Base-by-base conservation (phyloP, 2,888 invertebrate species). In the Tenthredo amoena region DNA sequence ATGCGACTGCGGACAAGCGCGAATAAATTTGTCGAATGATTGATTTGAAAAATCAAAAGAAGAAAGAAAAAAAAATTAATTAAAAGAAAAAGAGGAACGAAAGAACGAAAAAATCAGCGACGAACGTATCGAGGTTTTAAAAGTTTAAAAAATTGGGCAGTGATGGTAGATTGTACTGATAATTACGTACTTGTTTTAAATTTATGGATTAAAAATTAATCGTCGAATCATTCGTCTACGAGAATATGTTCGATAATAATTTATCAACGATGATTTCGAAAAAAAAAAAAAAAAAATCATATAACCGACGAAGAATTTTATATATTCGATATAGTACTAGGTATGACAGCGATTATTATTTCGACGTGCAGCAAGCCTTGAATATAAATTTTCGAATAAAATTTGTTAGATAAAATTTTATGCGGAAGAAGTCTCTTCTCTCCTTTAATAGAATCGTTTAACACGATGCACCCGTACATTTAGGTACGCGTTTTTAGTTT, bases 351-450 rank as follows among this genome's bases (percentile, higher is more conserved):
- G 40, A 74, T 74, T 74, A 7, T 3, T 43, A 74, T 77, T 77
- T 77, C 55, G 50, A 50, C 77, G 47, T 55, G 77, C 31, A 74
- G 43, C 72, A 68, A 68, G 68, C 1, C 21, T 43, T 74, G 74
- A 43, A 43, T 43, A 62, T 40, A 74, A 26, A n/a, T 74, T 43
- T 74, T 77, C 55, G 77, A 55, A 55, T 77, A 50, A 34, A 47
- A 15, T 76, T 43, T 47, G 18, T 76, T 76, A 2, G 50, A 79
- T 58, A 55, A 31, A 31, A 81, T 62, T 31, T 81, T 37, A 40
- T 62, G 50, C 81, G 62, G 50, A 81, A 62, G 81, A 81, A 81
- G 81, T 81, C 58, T 81, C 81, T 81, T 81, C 81, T 81, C 81
- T 81, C 81, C 81, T 81, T 81, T 34, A 50, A 62, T 68, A 68